Conservation (phyloP, 1,140 invertebrate species). For the Achroia grisella region DNA sequence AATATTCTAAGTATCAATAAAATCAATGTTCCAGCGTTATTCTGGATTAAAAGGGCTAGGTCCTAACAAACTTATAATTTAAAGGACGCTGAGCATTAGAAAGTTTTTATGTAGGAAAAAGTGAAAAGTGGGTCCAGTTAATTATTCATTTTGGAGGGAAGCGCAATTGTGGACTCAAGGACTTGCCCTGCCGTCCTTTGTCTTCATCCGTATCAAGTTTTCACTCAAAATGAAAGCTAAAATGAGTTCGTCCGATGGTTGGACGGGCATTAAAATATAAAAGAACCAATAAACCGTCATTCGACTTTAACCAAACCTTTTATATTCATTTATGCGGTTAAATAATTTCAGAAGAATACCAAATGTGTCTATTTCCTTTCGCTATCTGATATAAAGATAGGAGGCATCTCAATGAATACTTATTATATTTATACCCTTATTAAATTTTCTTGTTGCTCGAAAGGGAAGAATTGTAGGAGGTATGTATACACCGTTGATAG, state of each 20-base stretch:
- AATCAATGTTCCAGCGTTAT: too few relatives aligned
- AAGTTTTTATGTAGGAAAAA: constrained; percentile 5
- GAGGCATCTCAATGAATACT: too few relatives aligned
- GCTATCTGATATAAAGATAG: too few relatives aligned
- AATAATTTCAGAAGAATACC: too few relatives aligned
- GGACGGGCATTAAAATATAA: neutral
- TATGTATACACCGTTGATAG: too few relatives aligned
- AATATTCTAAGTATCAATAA: too few relatives aligned
- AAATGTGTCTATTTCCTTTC: too few relatives aligned
- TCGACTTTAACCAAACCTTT: constrained; percentile 1
- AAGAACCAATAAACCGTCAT: constrained; percentile 1
- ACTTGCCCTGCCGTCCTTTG: neutral
- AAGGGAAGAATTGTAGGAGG: too few relatives aligned
- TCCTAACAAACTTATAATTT: neutral
- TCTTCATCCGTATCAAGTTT: constrained; percentile 1
- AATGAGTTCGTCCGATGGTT: neutral
- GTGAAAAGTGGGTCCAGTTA: constrained; percentile 11
- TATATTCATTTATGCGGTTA: neutral
- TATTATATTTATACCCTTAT: too few relatives aligned
- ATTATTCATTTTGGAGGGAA: constrained; percentile 16
- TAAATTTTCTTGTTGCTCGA: too few relatives aligned
- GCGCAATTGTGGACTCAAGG: constrained; percentile 7
- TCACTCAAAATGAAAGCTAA: constrained; percentile 1
- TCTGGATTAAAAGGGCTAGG: neutral
- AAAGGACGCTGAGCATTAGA: neutral